These are phyloP conservation scores for Actinernus sp. DNA, from an alignment of 92 coral and sea anemone genomes.

Conservation along the genomic window DNA sequence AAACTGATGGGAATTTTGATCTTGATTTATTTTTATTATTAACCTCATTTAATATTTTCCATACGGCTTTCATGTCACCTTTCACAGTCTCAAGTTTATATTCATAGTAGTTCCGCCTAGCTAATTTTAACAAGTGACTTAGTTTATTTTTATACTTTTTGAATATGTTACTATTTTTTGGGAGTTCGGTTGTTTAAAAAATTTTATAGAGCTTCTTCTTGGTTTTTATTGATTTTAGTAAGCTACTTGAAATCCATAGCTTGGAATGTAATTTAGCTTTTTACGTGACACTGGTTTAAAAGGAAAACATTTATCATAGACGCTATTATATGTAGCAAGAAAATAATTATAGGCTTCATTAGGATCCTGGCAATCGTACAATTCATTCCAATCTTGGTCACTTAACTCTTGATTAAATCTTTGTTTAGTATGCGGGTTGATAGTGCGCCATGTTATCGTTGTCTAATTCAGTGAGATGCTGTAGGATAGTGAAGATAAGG, in stretches of 20 bases:
- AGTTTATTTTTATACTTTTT: conserved; percentile 37
- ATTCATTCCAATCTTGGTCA: too few relatives aligned
- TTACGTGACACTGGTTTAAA: background rate
- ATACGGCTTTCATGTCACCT: conserved; percentile 49
- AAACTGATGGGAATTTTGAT: conserved; percentile 11
- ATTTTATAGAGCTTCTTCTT: conserved; percentile 42
- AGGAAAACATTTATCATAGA: too few relatives aligned
- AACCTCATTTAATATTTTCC: conserved; percentile 53
- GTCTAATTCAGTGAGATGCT: too few relatives aligned
- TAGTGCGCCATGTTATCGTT: too few relatives aligned
- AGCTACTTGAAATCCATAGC: conserved; percentile 50
- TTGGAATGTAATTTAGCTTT: background rate
- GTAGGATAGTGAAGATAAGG: too few relatives aligned
- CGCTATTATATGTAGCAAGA: too few relatives aligned
- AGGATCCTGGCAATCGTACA: too few relatives aligned
- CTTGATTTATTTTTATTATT: conserved; percentile 12
- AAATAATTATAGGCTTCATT: too few relatives aligned
- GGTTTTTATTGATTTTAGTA: conserved; percentile 39
- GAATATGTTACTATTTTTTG: conserved; percentile 6
- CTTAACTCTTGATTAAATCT: too few relatives aligned
- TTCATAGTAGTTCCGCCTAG: conserved; percentile 47
- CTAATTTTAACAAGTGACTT: conserved; percentile 39
- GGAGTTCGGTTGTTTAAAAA: conserved; percentile 1
- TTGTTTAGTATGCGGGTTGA: too few relatives aligned
- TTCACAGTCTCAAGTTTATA: conserved; percentile 41